These are phyloP conservation scores for Melitaea cinxia DNA, from an alignment of 1,140 invertebrate species.

Conservation along the genomic window DNA sequence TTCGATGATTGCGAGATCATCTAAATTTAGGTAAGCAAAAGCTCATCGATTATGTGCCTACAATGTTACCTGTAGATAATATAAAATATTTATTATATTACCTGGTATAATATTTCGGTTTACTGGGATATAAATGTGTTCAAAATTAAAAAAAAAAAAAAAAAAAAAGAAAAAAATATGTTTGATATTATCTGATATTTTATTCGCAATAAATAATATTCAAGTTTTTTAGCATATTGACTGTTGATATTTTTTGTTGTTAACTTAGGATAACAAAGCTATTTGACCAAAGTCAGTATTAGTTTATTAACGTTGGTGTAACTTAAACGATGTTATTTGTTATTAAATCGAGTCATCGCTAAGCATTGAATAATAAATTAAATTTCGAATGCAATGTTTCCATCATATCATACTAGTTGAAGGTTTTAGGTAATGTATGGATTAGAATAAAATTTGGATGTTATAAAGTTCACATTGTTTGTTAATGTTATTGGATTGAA, in stretches of 20 bases:
- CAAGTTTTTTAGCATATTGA: slow-evolving; percentile 73
- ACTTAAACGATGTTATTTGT: slow-evolving; percentile 61
- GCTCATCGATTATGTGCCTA: slow-evolving; percentile 79
- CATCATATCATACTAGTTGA: slow-evolving; percentile 70
- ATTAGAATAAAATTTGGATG: slow-evolving; percentile 60
- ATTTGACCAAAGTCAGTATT: slow-evolving; percentile 82
- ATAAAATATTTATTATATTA: slow-evolving; percentile 66
- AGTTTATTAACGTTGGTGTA: slow-evolving; percentile 64
- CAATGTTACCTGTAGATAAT: slow-evolving; percentile 80
- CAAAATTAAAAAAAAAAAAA: slow-evolving; percentile 62
- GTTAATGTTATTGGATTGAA: slow-evolving; percentile 78
- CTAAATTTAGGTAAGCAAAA: slow-evolving; percentile 52
- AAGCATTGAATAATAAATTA: slow-evolving; percentile 54
- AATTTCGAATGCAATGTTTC: slow-evolving; percentile 57
- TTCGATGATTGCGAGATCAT: slow-evolving; percentile 28
- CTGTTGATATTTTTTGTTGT: slow-evolving; percentile 80
- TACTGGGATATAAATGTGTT: slow-evolving; percentile 74
- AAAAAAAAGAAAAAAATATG: slow-evolving; percentile 50
- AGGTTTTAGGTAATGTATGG: slow-evolving; percentile 63
- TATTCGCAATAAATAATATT: slow-evolving; percentile 66
- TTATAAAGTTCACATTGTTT: slow-evolving; percentile 74
- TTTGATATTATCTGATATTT: slow-evolving; percentile 76
- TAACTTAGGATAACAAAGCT: slow-evolving; percentile 80
- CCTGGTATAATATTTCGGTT: slow-evolving; percentile 62
- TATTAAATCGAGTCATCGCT: slow-evolving; percentile 64